Conservation (phyloP, 2,797 vertebrate genomes). For the Gymnodraco acuticeps region DNA sequence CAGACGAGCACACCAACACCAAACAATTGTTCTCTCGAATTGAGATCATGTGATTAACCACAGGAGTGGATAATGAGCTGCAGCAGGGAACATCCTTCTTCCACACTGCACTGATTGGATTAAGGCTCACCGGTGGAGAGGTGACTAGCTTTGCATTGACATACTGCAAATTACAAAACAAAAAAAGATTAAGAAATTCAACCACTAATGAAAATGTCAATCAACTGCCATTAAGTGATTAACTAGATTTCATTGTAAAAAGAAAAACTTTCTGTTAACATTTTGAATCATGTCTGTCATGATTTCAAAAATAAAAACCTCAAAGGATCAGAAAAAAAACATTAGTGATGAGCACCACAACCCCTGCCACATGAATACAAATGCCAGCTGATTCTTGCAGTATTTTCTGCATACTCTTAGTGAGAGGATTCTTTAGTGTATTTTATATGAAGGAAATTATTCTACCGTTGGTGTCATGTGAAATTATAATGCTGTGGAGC, state of each 20-base stretch:
- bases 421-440: slow-evolving; percentile 8
- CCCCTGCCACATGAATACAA: neutral
- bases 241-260: neutral
- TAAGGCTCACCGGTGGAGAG: neutral
- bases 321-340: neutral
- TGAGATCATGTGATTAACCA: slow-evolving; percentile 12
- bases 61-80: slow-evolving; percentile 38
- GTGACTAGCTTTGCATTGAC: neutral
- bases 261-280: neutral
- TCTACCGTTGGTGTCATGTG: slow-evolving; percentile 14
- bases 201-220: slow-evolving; percentile 14
- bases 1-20: neutral
- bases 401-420: slow-evolving; percentile 28
- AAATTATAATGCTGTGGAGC: neutral
- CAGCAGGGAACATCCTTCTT: neutral
- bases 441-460: slow-evolving; percentile 27
- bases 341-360: neutral
- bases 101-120: slow-evolving; percentile 19
- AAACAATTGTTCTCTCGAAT: slow-evolving; percentile 13
- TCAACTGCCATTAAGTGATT: neutral
- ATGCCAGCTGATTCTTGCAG: slow-evolving; percentile 19
- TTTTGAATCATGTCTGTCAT: neutral
- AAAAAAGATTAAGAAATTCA: neutral
- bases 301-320: slow-evolving; percentile 1
- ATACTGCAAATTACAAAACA: neutral